A percentile compares a stretch with the other conserved stretches of the same genome.
phyloP scores from a whole-genome alignment of 2,113 vertebrate species.

The Gorilla gorilla region DNA sequence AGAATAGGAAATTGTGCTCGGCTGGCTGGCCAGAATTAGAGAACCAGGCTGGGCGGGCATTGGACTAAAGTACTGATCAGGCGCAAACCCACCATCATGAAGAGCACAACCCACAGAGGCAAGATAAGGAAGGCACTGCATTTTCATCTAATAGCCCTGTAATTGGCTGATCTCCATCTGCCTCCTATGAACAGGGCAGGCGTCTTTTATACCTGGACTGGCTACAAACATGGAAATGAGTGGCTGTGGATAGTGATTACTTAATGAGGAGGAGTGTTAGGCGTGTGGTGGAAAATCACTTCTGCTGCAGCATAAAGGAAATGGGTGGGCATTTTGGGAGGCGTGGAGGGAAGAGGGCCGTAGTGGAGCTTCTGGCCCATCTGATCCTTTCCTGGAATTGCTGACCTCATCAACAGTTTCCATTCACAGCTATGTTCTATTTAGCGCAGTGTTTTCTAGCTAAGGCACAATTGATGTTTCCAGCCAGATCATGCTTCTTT shows the following conservation, averaged over 20 bases:
- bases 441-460: background rate
- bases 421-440: background rate
- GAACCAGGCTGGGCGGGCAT: background rate
- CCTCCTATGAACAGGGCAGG: background rate
- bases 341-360: background rate
- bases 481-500: background rate
- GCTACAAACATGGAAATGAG: background rate
- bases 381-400: background rate
- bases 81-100: accelerated
- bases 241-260: background rate
- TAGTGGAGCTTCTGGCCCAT: background rate
- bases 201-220: background rate
- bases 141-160: background rate
- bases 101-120: background rate
- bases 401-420: background rate
- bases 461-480: accelerated
- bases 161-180: background rate
- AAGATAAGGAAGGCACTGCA: background rate
- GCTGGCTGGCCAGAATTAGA: background rate
- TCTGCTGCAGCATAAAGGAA: background rate
- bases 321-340: background rate
- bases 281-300: background rate
- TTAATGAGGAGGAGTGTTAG: background rate
- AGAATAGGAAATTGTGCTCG: background rate
- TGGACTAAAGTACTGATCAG: background rate